Conservation (phyloP, 1,140 invertebrate genomes). For the Bicyclus anynana region DNA sequence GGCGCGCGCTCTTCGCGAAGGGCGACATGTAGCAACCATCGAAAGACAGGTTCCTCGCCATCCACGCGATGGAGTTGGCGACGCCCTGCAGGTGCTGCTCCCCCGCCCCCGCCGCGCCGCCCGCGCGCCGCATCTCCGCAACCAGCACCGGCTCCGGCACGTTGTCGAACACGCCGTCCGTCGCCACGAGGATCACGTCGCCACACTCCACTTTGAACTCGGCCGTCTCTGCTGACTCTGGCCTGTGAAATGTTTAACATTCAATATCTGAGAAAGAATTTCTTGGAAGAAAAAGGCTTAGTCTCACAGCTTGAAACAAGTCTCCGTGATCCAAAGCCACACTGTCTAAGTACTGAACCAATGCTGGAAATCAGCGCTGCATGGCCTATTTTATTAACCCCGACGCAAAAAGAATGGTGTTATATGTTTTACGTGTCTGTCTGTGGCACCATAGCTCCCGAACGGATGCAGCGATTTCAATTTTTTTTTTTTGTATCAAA, state of each 20-base stretch:
- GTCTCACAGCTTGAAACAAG: no score
- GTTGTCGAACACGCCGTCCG: conserved; percentile 99
- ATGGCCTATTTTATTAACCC: no score
- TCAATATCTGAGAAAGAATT: no score
- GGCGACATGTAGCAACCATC: conserved; percentile 97
- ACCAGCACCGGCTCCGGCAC: conserved; percentile 93
- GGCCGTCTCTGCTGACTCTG: conserved; percentile 93
- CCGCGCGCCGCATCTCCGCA: conserved; percentile 84
- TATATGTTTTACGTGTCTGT: no score
- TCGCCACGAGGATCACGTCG: conserved; percentile 96
- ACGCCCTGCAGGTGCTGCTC: conserved; percentile 87
- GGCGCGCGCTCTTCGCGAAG: conserved; percentile 93
- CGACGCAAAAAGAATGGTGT: no score
- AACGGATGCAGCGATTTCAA: no score
- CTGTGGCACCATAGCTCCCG: no score
- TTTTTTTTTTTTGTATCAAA: no score
- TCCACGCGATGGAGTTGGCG: conserved; percentile 95
- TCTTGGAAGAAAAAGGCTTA: no score
- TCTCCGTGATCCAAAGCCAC: no score
- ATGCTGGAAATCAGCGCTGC: no score
- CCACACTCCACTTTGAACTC: conserved; percentile 95
- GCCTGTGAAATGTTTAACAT: conserved; percentile 81
- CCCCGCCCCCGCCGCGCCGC: conserved; percentile 49
- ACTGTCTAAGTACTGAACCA: no score
- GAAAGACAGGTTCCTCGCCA: conserved; percentile 94